Evolutionary conservation across 1,140 invertebrate species (phyloP).

Genomic region (Rhopalosiphum padi): DNA sequence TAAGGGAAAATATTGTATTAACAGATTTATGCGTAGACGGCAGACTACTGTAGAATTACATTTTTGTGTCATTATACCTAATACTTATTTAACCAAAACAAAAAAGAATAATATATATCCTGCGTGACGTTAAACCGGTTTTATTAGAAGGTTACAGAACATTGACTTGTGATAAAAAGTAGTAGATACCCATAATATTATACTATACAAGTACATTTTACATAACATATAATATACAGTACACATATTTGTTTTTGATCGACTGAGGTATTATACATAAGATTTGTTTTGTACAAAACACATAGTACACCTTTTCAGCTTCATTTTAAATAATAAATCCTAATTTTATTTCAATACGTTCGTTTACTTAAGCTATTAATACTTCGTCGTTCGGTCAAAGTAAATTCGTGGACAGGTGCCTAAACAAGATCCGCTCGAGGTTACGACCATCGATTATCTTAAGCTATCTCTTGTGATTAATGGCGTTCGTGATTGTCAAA

Average conservation of each 20-base stretch:
- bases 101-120: not conserved
- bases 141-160: constrained; percentile 43
- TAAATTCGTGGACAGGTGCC: not conserved
- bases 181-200: not conserved
- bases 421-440: not conserved
- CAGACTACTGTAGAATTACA: not conserved
- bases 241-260: not conserved
- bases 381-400: not conserved
- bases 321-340: not conserved
- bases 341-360: constrained; percentile 3
- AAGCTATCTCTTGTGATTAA: constrained; percentile 24
- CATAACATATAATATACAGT: not conserved
- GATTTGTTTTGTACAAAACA: not conserved
- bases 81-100: not conserved
- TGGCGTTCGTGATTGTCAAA: constrained; percentile 34
- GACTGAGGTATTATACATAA: not conserved
- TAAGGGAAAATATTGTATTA: not conserved
- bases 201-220: not conserved
- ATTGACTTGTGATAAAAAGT: constrained; percentile 18
- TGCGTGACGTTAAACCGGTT: constrained; percentile 33
- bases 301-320: not conserved
- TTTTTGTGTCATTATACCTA: not conserved
- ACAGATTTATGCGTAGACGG: not conserved
- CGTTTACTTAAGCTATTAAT: not conserved
- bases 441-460: constrained; percentile 19